Evolutionary conservation across 2,888 invertebrate species (phyloP).

Genomic region (Mycalesis mineus): DNA sequence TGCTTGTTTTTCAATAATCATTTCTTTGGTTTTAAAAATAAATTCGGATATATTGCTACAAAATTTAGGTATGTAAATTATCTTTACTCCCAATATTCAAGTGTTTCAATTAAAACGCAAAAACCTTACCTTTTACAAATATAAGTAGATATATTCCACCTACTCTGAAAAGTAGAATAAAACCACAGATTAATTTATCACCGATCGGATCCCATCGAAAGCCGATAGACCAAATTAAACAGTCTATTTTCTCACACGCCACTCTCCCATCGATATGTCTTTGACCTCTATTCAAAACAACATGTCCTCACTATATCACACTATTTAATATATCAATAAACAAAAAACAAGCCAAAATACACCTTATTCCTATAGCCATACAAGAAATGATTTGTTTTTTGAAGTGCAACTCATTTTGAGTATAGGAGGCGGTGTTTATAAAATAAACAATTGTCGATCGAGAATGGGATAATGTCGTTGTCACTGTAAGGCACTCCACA

Average conservation of each 20-base stretch:
- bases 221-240: constrained; percentile 24
- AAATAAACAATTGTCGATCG: constrained; percentile 66
- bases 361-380: constrained; percentile 18
- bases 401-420: background rate
- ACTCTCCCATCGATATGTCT: constrained; percentile 44
- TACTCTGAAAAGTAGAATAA: background rate
- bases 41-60: too few species aligned
- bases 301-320: constrained; percentile 45
- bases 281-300: constrained; percentile 65
- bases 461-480: constrained; percentile 69
- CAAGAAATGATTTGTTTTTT: background rate
- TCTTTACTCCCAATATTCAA: too few species aligned
- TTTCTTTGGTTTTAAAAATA: too few species aligned
- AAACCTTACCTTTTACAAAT: too few species aligned
- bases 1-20: too few species aligned
- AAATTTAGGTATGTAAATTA: too few species aligned
- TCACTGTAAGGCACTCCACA: constrained; percentile 57
- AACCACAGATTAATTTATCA: constrained; percentile 3
- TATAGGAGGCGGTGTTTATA: constrained; percentile 49
- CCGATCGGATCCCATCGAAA: constrained; percentile 19
- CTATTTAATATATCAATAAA: constrained; percentile 16
- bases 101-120: too few species aligned
- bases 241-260: constrained; percentile 40
- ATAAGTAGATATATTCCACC: too few species aligned
- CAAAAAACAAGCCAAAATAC: constrained; percentile 17